These are phyloP conservation scores for Drosophila willistoni DNA, from an alignment of 1,140 invertebrate genomes.

Conservation along the genomic window DNA sequence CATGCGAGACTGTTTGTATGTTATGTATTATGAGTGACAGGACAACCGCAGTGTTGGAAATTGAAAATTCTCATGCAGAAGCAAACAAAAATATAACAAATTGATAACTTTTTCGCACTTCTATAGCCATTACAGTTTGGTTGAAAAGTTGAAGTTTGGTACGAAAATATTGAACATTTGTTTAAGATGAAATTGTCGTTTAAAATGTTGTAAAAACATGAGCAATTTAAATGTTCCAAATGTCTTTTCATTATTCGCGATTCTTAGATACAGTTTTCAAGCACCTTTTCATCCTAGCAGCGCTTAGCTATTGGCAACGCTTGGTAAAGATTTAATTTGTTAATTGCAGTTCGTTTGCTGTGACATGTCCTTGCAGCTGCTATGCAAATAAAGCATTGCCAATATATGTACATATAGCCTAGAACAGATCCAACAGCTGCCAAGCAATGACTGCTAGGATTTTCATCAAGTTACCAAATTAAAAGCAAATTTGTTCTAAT, in stretches of 20 bases:
- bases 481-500: constrained; percentile 75
- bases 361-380: constrained; percentile 31
- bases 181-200: no score
- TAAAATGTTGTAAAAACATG: no score
- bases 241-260: no score
- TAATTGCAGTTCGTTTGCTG: constrained; percentile 43
- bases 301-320: not conserved
- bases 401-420: constrained; percentile 16
- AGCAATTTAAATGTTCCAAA: no score
- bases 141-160: no score
- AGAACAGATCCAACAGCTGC: constrained; percentile 16
- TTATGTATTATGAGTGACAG: constrained; percentile 55
- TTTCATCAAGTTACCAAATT: constrained; percentile 42
- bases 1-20: not conserved
- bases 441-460: constrained; percentile 22
- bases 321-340: constrained; percentile 64
- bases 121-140: no score
- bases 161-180: no score
- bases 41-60: constrained; percentile 31
- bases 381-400: constrained; percentile 50
- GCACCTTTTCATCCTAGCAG: no score
- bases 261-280: no score
- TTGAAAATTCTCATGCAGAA: constrained; percentile 35
- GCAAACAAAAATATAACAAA: not conserved
- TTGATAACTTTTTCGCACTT: not conserved